Evolutionary conservation across 2,888 invertebrate genomes (phyloP), one percentile per base, ranked within the genome.

Genomic region (Caenorhabditis macrosperma): DNA sequence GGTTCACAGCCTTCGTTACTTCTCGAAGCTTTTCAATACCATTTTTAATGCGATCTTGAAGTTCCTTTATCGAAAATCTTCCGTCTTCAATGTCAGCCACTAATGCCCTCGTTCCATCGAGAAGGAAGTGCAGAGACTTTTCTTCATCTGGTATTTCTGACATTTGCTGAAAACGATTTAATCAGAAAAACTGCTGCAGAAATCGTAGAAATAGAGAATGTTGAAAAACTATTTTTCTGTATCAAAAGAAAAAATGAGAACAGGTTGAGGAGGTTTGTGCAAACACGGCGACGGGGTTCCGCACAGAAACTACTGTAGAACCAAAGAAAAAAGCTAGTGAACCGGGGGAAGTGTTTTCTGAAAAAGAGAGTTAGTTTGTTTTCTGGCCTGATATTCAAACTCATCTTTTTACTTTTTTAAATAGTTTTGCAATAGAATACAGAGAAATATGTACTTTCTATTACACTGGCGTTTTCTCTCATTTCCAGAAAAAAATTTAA

Each of bases 1-100:
- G 59, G 30, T 82, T 82, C 26, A 88, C 81, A 1, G 60, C 28
- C 30, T 57, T 68, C 0, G 82, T 81, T 26, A 87, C 30, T 35
- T 52, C 7, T n/a, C 85, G 79, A 50, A 88, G 72, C 10, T 67
- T 75, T 30, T 61, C 61, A 5, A 78, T 69, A 4, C 61, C 63
- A 0, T 57, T 54, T 50, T 78, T 74, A 5, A 83, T 41, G 1
- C 66, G 71, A 26, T 55, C 50, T 52, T 83, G 81, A 0, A 81
- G 9, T 3, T 79, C 61, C n/a, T 60, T 41, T 1, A 59, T 71
- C 6, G 69, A 35, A 22, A 74, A 63, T 26, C n/a, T n/a, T 3
- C 81, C 81, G 2, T 60, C 61, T 41, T 83, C 83, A 24, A 83
- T 78, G 55, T 79, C 77, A n/a, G 15, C 41, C 20, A 80, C 46